Conservation (phyloP, 37 sponge, comb jelly and placozoan species). For the Axinella damicornis region DNA sequence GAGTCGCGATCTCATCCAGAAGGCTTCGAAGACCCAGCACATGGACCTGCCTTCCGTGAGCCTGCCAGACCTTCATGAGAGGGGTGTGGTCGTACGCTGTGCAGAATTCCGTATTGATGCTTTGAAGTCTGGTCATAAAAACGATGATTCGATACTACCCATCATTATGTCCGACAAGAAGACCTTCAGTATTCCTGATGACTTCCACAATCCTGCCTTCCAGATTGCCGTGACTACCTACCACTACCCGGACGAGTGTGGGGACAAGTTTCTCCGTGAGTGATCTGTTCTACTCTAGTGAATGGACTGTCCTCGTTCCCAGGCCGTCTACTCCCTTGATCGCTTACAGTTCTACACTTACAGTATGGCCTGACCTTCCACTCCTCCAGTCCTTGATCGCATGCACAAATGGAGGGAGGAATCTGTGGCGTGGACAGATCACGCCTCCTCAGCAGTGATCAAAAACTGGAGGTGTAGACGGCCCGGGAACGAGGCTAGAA, state of each 20-base stretch:
- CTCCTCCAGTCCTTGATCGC: too few species aligned
- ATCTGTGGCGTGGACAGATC: too few species aligned
- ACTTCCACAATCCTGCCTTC: slow-evolving; percentile 69
- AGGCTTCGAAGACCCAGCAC: slow-evolving; percentile 54
- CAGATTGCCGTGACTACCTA: slow-evolving; percentile 67
- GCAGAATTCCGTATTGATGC: slow-evolving; percentile 62
- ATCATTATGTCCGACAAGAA: slow-evolving; percentile 81
- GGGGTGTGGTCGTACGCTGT: slow-evolving; percentile 72
- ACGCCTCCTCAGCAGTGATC: too few species aligned
- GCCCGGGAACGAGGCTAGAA: too few species aligned
- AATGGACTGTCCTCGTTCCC: neutral
- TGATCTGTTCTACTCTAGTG: neutral
- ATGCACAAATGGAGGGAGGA: too few species aligned
- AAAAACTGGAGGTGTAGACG: too few species aligned
- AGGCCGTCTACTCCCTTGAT: too few species aligned
- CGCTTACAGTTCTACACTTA: too few species aligned
- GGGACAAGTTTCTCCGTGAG: slow-evolving; percentile 64
- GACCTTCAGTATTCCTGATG: slow-evolving; percentile 78
- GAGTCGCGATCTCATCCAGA: slow-evolving; percentile 51
- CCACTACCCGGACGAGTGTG: slow-evolving; percentile 59
- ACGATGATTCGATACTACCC: slow-evolving; percentile 37
- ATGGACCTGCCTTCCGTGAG: slow-evolving; percentile 51
- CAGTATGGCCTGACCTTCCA: too few species aligned
- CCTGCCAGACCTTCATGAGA: slow-evolving; percentile 64
- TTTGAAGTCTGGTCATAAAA: slow-evolving; percentile 14